Evolutionary conservation across 2,797 vertebrate species (phyloP), one percentile per base, ranked within the genome.

Genomic region (Channa striata): DNA sequence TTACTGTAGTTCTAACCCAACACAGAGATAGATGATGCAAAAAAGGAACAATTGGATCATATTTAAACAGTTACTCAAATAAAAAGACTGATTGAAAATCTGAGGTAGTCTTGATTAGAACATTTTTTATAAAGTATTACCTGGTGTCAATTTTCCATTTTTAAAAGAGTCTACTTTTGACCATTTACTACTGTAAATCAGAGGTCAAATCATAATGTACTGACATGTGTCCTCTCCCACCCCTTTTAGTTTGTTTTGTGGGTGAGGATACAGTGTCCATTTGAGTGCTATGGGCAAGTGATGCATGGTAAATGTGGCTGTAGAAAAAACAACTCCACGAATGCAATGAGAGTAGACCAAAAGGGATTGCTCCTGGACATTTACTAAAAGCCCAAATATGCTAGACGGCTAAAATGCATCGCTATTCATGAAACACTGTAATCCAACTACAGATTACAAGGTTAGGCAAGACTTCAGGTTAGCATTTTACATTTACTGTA

Each of bases 231-330:
- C 30, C 56, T 25, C n/a, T 59, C 59, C 36, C 25, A 23, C 21
- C 30, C 37, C 10, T 17, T 43, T 46, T 52, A 23, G 72, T 73
- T 68, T 53, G 44, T 60, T 47, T 53, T 46, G 72, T 79, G 68
- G 76, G 42, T 59, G 49, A 64, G 68, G 71, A 79, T 8, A 21
- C n/a, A 5, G 44, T 11, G n/a, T 81, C 72, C 19, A 39, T 56
- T 44, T 90, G 82, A 93, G 91, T 91, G 90, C 84, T 86, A 65
- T 58, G 54, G 83, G 76, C 84, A 89, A 92, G 91, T 86, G 87
- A 90, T 87, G 93, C 90, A 88, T 92, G 82, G 77, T 80, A 88
- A 92, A 92, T 85, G 72, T 68, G 83, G 84, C 76, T 87, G 43
- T 17, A 44, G 84, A 90, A 92, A 91, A 85, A 83, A 91, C 75